Base-by-base conservation (phyloP, 2,797 vertebrate genomes). In the Sebastes alutus region DNA sequence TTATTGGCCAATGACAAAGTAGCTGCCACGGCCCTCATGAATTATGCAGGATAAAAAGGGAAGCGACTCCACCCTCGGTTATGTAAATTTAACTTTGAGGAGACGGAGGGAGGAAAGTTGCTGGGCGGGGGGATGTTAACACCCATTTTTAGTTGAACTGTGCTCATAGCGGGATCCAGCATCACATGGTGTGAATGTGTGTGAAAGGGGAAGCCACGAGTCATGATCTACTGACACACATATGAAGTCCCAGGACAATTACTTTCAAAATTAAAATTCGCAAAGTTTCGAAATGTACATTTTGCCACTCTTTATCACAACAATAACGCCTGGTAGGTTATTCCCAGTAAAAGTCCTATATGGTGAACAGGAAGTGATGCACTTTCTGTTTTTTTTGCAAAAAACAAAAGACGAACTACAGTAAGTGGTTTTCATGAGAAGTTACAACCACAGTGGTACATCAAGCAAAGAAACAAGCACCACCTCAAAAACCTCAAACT, bases 1-100 rank as follows among this genome's bases (percentile, higher is more conserved):
- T 90, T 80, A 91, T 81, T 78, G 92, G 90, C 89, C 92, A 92
- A 94, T 95, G 94, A 96, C 89, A 94, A 95, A 95, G 89, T 92
- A 92, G 93, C 94, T 93, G 94, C 90, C 90, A 93, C 82, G 46
- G 81, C 59, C 22, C 80, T 95, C 92, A 96, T 96, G 93, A 94
- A 96, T 96, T 94, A 96, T 96, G 95, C 94, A 95, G 81, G 60
- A 6, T 0, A 49, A 73, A 66, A 66, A 23, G 65, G 78, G 78
- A 85, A 66, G 76, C 80, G 72, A 86, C 91, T 87, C 88, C 88
- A 38, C 92, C 93, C 91, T 91, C 76, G 66, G 85, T 94, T 94
- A 96, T 95, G 94, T 88, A 90, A 94, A 96, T 95, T 42, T 77
- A 71, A 92, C 80, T 92, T 90, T 69, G 38, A 75, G 80, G 77